Base-by-base conservation (phyloP, 2,888 invertebrate species). In the Eristalis pertinax region DNA sequence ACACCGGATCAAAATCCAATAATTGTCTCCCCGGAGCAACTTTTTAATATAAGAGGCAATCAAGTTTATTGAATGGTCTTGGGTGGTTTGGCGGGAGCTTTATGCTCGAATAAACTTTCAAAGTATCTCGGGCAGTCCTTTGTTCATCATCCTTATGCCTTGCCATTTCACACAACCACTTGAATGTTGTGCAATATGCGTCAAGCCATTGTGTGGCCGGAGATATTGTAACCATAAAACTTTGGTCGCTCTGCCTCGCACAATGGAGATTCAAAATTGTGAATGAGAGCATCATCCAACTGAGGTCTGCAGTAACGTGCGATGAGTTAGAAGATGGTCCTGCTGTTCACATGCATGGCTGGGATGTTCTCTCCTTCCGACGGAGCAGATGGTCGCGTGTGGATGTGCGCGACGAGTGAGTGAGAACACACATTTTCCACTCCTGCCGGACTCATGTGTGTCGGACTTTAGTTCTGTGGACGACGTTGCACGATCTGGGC, bases 121-220 rank as follows among this genome's bases (percentile, higher is more conserved):
- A 50, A 50, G 50, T 50, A 10, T 8, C 50, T 50, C 50, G 4
- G 19, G 50, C 19, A 8, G 50, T 19, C 50, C 50, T 50, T 19
- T 50, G 50, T 19, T 19, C 50, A 19, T n/a, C 50, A 19, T n/a
- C 50, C 50, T 50, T 7, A 50, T n/a, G 50, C 32, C 8, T 19
- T 43, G 43, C n/a, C 43, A 43, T 50, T 50, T 50, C 50, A 50
- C 50, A 50, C 50, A 50, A 19, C 50, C 50, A 50, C n/a, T 19
- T n/a, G 50, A 50, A 50, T 50, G 50, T 50, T 50, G 50, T 50
- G 50, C 50, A 50, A 50, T 50, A 50, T 50, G 50, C 50, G 50
- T 50, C 19, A 8, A 19, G n/a, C n/a, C 19, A 19, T 50, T 50
- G 50, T 50, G 50, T 5, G 50, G 50, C 19, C 50, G 50, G 50